These are phyloP conservation scores for Choloepus didactylus DNA, from an alignment of 2,797 vertebrate genomes.

Conservation along the genomic window DNA sequence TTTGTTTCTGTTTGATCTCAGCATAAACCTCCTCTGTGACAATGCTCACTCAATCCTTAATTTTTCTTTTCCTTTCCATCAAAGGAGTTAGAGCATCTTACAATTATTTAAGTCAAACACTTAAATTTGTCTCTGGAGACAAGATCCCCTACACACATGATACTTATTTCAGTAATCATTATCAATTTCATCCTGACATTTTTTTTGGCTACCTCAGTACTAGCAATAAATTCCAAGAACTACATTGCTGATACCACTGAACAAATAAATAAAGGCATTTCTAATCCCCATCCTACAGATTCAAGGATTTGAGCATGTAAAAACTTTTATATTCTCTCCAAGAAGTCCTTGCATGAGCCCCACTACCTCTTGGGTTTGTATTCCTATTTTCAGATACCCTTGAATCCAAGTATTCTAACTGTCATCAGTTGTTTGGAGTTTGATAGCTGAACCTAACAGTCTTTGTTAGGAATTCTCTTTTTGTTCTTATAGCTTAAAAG, in stretches of 20 bases:
- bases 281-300: neutral
- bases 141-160: neutral
- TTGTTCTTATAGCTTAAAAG: constrained; percentile 48
- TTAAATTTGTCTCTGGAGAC: constrained; percentile 35
- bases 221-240: constrained; percentile 60
- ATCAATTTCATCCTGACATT: constrained; percentile 53
- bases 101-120: constrained; percentile 55
- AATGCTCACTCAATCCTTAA: neutral
- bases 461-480: constrained; percentile 28
- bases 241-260: constrained; percentile 44
- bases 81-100: constrained; percentile 51
- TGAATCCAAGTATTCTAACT: constrained; percentile 36
- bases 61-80: constrained; percentile 54
- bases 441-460: neutral
- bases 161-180: constrained; percentile 50
- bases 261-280: constrained; percentile 61
- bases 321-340: constrained; percentile 34
- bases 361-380: neutral
- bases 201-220: constrained; percentile 26
- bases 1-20: constrained; percentile 53
- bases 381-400: constrained; percentile 44
- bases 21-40: neutral
- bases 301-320: constrained; percentile 61
- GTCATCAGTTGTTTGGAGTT: constrained; percentile 29
- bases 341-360: neutral